These are phyloP conservation scores for Syritta pipiens DNA, from an alignment of 2,888 invertebrate species.

Conservation along the genomic window DNA sequence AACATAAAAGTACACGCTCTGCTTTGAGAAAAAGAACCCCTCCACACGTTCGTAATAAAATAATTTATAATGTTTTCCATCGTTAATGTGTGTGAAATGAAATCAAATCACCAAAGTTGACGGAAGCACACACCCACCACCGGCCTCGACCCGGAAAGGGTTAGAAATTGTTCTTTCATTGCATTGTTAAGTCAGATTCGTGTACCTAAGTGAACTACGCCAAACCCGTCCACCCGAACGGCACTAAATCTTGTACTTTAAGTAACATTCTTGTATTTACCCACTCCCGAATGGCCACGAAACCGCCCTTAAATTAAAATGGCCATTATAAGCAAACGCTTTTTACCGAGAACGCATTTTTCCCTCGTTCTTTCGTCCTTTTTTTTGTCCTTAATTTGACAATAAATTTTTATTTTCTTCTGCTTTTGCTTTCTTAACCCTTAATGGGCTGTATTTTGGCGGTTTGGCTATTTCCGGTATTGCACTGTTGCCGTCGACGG, in stretches of 20 bases:
- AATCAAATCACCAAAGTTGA: conserved; percentile 30
- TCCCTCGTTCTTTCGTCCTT: conserved; percentile 24
- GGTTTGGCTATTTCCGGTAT: conserved; percentile 68
- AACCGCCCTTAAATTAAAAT: conserved; percentile 67
- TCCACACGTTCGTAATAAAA: conserved; percentile 20
- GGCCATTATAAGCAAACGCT: conserved; percentile 65
- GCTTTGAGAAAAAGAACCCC: too few relatives aligned
- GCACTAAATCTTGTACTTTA: conserved; percentile 61
- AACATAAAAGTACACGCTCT: too few relatives aligned
- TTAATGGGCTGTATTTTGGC: conserved; percentile 68
- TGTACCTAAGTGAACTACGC: conserved; percentile 15
- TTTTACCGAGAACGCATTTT: conserved; percentile 50
- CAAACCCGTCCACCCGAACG: not conserved
- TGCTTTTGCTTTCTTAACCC: conserved; percentile 68
- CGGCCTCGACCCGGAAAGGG: conserved; percentile 15
- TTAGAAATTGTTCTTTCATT: conserved; percentile 57
- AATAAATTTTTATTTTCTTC: conserved; percentile 70
- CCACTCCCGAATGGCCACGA: conserved; percentile 14
- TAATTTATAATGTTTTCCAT: conserved; percentile 15
- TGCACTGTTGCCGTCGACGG: conserved; percentile 23
- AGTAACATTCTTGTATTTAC: conserved; percentile 55
- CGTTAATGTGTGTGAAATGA: conserved; percentile 31
- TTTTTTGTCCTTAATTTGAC: conserved; percentile 66
- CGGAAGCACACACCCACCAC: not conserved
- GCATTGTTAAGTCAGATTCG: conserved; percentile 40